phyloP scores from a whole-genome alignment of 2,797 vertebrate species.

The Heterohyrax brucei region DNA sequence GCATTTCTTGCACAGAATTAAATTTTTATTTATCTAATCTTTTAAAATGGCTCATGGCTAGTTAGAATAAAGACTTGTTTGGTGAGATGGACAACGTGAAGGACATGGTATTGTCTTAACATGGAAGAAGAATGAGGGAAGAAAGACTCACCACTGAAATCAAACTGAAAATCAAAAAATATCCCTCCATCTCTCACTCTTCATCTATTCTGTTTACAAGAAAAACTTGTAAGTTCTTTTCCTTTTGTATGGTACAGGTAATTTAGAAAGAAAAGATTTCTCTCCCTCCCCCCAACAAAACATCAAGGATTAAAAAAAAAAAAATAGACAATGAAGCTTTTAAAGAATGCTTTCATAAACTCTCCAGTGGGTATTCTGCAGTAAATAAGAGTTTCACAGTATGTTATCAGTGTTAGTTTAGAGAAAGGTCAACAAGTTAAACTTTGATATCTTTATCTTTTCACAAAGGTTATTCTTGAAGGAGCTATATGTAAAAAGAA shows the following conservation, averaged over 20 bases:
- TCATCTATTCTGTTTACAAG: background rate
- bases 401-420: conserved; percentile 71
- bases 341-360: conserved; percentile 61
- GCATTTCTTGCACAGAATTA: conserved; percentile 31
- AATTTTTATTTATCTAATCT: conserved; percentile 36
- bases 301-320: conserved; percentile 50
- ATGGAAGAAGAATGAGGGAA: fast-evolving
- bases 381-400: conserved; percentile 71
- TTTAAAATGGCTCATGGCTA: background rate
- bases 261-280: conserved; percentile 60
- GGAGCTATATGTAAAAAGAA: conserved; percentile 64
- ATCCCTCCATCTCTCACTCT: background rate
- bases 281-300: conserved; percentile 40
- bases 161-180: background rate
- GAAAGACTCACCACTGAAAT: background rate
- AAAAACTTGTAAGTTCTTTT: conserved; percentile 36
- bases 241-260: conserved; percentile 36
- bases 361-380: background rate
- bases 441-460: conserved; percentile 74
- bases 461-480: conserved; percentile 79
- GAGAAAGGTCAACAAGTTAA: conserved; percentile 81
- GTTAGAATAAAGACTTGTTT: background rate
- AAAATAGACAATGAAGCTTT: conserved; percentile 70
- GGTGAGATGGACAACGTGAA: background rate
- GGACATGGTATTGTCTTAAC: background rate